A percentile compares a stretch with the other conserved stretches of the same genome.
phyloP scores from a whole-genome alignment of 2,113 vertebrate genomes.

The Pycnonotus jocosus region DNA sequence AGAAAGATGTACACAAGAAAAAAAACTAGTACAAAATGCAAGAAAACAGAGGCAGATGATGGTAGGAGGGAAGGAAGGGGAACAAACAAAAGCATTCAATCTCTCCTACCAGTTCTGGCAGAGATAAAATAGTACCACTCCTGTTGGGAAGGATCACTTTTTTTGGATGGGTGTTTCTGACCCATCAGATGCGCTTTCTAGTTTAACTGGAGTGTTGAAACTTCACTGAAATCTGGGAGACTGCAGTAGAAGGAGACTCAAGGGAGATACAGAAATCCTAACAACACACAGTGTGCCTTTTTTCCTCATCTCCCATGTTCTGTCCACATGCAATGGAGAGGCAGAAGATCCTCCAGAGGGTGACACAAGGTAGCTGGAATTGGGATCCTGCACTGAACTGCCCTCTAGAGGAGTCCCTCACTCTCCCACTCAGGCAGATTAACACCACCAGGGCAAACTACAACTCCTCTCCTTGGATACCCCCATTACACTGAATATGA shows the following conservation, averaged over 20 bases:
- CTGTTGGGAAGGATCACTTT: background rate
- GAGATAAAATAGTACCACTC: background rate
- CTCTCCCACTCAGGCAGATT: background rate
- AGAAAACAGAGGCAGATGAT: background rate
- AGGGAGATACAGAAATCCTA: background rate
- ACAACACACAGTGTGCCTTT: background rate
- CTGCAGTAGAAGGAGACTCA: background rate
- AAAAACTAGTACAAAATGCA: background rate
- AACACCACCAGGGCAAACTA: background rate
- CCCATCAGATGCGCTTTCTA: background rate
- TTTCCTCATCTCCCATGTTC: background rate
- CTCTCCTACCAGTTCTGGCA: background rate
- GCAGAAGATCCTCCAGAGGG: background rate
- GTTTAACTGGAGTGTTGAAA: background rate
- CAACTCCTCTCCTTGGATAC: background rate
- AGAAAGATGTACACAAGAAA: background rate
- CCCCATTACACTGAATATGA: background rate
- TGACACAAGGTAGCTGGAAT: background rate
- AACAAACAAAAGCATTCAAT: background rate
- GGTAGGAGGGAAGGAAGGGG: background rate
- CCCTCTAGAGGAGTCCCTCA: constrained; percentile 1
- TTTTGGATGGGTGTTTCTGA: background rate
- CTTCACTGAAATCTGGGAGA: background rate
- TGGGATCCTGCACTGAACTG: background rate
- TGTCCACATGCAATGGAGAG: background rate